phyloP scores from a whole-genome alignment of 2,888 invertebrate species.

The Tenthredo mesomela region DNA sequence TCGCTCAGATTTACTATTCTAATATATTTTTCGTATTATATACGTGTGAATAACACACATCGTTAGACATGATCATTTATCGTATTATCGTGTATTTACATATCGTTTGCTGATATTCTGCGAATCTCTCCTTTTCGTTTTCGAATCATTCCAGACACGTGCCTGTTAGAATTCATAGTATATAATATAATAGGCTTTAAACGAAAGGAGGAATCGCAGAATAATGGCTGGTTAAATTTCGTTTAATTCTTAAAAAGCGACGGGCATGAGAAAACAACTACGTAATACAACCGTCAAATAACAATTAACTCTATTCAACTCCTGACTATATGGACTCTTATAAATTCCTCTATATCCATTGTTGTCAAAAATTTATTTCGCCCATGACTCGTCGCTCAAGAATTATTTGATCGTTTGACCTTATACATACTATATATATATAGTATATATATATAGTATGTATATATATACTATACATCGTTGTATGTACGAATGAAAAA shows the following conservation, averaged over 20 bases:
- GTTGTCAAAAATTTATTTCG: not conserved
- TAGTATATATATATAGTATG: too few relatives aligned
- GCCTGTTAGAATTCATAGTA: too few relatives aligned
- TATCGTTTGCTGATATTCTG: constrained; percentile 15
- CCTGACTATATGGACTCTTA: not conserved
- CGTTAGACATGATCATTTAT: not conserved
- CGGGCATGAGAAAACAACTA: not conserved
- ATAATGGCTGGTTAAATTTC: not conserved
- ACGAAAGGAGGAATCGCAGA: constrained; percentile 1
- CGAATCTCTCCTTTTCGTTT: not conserved
- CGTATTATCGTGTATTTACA: constrained; percentile 33
- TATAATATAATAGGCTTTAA: not conserved
- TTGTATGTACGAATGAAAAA: not conserved
- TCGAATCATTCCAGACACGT: not conserved
- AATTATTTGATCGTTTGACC: constrained; percentile 31
- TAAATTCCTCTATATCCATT: not conserved
- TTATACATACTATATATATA: not conserved
- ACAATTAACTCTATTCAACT: constrained; percentile 25
- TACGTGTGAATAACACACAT: not conserved
- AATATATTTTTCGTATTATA: constrained; percentile 19
- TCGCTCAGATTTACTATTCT: not conserved
- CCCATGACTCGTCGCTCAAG: constrained; percentile 37
- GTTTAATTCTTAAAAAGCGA: not conserved
- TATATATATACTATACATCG: not conserved
- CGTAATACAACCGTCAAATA: constrained; percentile 20